Conservation (phyloP, 2,113 vertebrate species). For the Danio rerio region DNA sequence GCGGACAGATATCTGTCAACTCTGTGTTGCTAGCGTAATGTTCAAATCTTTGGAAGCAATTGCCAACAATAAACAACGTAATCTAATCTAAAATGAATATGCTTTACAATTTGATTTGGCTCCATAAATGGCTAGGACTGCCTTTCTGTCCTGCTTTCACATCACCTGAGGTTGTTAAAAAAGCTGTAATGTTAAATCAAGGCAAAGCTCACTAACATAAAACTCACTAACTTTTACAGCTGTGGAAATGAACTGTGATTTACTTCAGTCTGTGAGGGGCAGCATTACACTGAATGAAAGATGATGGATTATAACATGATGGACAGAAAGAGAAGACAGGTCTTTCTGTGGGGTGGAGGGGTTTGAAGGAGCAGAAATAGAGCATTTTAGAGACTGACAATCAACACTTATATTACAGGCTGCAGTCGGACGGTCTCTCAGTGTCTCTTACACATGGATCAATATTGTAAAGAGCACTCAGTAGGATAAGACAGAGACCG, state of each 20-base stretch:
- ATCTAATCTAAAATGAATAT: not conserved
- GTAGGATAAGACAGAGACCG: not conserved
- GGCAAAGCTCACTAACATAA: not conserved
- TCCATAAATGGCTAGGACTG: not conserved
- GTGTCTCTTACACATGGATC: conserved; percentile 11
- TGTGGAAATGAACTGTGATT: conserved; percentile 4
- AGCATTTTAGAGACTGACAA: not conserved
- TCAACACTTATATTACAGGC: not conserved
- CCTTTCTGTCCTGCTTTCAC: not conserved
- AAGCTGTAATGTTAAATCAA: not conserved
- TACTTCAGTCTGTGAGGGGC: not conserved
- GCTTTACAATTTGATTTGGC: not conserved
- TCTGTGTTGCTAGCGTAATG: not conserved
- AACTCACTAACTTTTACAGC: not conserved
- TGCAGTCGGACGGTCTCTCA: conserved; percentile 4
- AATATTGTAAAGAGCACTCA: conserved; percentile 25
- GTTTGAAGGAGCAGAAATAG: not conserved
- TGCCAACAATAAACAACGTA: not conserved
- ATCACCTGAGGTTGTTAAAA: not conserved
- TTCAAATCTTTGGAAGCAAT: not conserved
- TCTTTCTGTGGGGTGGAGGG: not conserved
- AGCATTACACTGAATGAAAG: not conserved
- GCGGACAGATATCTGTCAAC: not conserved
- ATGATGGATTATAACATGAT: not conserved
- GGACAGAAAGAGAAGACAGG: not conserved